Evolutionary conservation across 2,113 vertebrate species (phyloP).

Genomic region (Rhinichthys klamathensis): DNA sequence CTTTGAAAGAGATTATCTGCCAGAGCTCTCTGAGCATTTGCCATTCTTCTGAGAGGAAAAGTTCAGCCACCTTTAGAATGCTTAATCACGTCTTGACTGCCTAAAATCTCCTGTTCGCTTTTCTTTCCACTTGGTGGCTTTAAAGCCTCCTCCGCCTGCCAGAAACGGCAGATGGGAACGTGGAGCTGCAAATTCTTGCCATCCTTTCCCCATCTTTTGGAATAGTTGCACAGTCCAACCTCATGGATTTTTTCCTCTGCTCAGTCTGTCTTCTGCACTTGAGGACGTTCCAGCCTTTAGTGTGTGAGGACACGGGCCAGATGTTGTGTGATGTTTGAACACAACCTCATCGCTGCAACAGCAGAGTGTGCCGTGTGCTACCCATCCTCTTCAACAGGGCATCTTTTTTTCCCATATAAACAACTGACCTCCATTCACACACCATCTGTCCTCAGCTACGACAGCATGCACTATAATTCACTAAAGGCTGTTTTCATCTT

Average conservation of each 20-base stretch:
- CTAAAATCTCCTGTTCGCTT: conserved; percentile 38
- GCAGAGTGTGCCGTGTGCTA: conserved; percentile 23
- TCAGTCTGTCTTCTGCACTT: conserved; percentile 27
- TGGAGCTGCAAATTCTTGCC: conserved; percentile 53
- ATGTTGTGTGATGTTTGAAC: conserved; percentile 51
- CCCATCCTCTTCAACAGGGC: conserved; percentile 35
- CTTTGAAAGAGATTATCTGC: conserved; percentile 22
- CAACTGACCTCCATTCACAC: conserved; percentile 55
- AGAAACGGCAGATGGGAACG: conserved; percentile 56
- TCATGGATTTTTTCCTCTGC: conserved; percentile 29
- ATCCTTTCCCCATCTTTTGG: conserved; percentile 51
- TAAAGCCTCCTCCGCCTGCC: conserved; percentile 39
- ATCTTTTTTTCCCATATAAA: conserved; percentile 40
- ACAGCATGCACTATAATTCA: conserved; percentile 55
- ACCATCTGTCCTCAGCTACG: conserved; percentile 55
- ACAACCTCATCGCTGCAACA: conserved; percentile 40
- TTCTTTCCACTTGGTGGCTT: conserved; percentile 43
- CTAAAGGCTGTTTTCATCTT: conserved; percentile 57
- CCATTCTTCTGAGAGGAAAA: conserved; percentile 25
- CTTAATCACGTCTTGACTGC: conserved; percentile 44
- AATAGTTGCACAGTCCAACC: conserved; percentile 45
- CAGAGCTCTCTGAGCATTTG: neutral
- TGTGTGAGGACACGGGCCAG: conserved; percentile 42
- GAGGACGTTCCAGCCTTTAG: conserved; percentile 28
- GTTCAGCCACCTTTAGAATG: conserved; percentile 27